Base-by-base conservation (phyloP, 2,888 invertebrate genomes). In the Proisotoma minuta region DNA sequence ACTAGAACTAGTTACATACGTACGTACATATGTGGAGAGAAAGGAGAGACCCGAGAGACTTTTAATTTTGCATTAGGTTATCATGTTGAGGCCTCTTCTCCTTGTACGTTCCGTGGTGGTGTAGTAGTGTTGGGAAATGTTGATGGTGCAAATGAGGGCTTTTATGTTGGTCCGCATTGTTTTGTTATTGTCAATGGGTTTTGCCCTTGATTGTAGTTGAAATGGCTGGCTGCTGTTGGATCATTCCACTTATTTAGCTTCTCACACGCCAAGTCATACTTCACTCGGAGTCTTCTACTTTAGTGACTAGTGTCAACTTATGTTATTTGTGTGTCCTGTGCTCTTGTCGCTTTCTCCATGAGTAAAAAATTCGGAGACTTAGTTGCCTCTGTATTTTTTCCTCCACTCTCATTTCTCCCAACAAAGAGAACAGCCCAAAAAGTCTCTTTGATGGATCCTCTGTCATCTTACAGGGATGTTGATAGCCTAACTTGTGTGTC, bases 31-130 rank as follows among this genome's bases (percentile, higher is more conserved):
- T n/a, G n/a, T n/a, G n/a, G n/a, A n/a, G n/a, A n/a, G 53, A 52
- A 49, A 49, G 24, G 43, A 59, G 15, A 20, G 18, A 43, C 64
- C 60, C 63, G 59, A 56, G 59, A 60, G 65, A 65, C 61, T 62
- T 67, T 68, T 68, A 68, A 68, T 68, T 68, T 68, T 65, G 57
- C 65, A 68, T 68, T 63, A 68, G 68, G 54, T 59, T 61, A 43
- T 60, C 56, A 54, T 54, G 60, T 43, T 43, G 8, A 18, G 18
- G 43, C 43, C 5, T 43, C 18, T 12, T 43, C 4, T 43, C 43
- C 5, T 34, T 15, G 8, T 43, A n/a, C 43, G 5, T 15, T 4
- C 18, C 4, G 10, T 43, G 18, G 43, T 5, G 18, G 15, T 43
- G 10, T 43, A 12, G 43, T 43, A n/a, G n/a, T n/a, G n/a, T n/a